Evolutionary conservation across 1,140 invertebrate species (phyloP), one percentile per base, ranked within the genome.

Genomic region (Trichogramma pretiosum): DNA sequence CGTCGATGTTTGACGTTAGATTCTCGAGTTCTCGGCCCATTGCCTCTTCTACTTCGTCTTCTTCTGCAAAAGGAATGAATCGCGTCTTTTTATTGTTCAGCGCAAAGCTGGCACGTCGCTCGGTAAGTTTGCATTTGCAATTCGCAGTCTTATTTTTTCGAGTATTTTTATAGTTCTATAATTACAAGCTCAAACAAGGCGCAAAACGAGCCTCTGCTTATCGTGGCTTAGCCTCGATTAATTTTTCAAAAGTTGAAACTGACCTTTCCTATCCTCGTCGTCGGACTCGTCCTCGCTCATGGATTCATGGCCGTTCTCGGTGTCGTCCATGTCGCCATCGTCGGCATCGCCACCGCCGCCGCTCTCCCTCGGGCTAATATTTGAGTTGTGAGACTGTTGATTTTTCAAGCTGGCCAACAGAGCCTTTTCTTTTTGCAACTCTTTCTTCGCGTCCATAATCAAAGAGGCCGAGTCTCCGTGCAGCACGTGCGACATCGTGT

Each of bases 1-100:
- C 84, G 55, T 88, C 89, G 44, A 96, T 95, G 61, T 94, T 88
- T 36, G 85, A 87, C 5, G 88, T 93, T 13, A 96, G 65, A 4
- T 84, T 82, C 17, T 89, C 85, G 34, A 95, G 67, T 65, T 93
- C 86, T 42, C 77, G 70, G 40, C 77, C 73, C 61, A 74, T 74
- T 16, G 72, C 77, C 14, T 60, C 69, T 38, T 73, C 69, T 47
- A 68, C 64, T 36, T 73, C 67, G 28, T 74, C 69, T 51, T 74
- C 72, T 45, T 72, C 72, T 62, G 53, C 14, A 57, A 61, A 52
- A 30, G 24, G 5, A n/a, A n/a, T n/a, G n/a, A n/a, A n/a, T n/a
- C n/a, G n/a, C n/a, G n/a, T n/a, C n/a, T n/a, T n/a, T n/a, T n/a
- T n/a, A 28, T 28, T 28, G 5, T 5, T 28, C 24, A 28, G 5